Base-by-base conservation (phyloP, 2,113 vertebrate species). In the Nyctereutes procyonoides region DNA sequence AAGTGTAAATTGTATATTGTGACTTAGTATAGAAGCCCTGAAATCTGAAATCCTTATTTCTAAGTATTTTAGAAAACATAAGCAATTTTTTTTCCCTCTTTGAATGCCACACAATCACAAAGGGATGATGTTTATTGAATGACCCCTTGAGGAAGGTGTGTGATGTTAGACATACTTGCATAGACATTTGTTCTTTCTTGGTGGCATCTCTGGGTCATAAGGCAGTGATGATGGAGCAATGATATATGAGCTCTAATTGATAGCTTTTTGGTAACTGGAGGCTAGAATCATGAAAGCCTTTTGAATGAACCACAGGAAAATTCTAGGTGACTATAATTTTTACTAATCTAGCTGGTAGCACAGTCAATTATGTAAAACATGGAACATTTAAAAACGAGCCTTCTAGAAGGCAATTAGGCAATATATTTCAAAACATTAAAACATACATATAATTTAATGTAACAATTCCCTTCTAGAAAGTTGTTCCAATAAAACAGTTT, bases 21-120 rank as follows among this genome's bases (percentile, higher is more conserved):
- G 22, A 73, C 17, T 62, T 71, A 88, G 53, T 90, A 43, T 88
- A 89, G 76, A 71, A 43, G 43, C 4, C 14, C 3, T 53, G 20
- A 83, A 93, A 65, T 95, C 53, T 22, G 20, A 95, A 93, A 93
- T 77, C 15, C 9, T 97, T 2, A 88, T 88, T 93, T 96, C 28
- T 97, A 62, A 94, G 88, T 53, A 74, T n/a, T 90, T 96, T 35
- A 51, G 20, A 93, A 95, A 79, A 67, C 35, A 2, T 80, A 65
- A 26, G 43, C n/a, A 48, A 51, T 79, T 38, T 62, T 19, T 3
- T 3, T 2, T 0, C 2, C 10, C 2, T 56, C 1, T 65, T 43
- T 60, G 28, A 86, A 60, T 88, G 12, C n/a, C 6, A 26, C 35
- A 30, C 30, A n/a, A 10, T 83, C 30, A 77, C 74, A 85, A 65